Conservation (phyloP, 2,888 invertebrate species). For the Latheticus oryzae region DNA sequence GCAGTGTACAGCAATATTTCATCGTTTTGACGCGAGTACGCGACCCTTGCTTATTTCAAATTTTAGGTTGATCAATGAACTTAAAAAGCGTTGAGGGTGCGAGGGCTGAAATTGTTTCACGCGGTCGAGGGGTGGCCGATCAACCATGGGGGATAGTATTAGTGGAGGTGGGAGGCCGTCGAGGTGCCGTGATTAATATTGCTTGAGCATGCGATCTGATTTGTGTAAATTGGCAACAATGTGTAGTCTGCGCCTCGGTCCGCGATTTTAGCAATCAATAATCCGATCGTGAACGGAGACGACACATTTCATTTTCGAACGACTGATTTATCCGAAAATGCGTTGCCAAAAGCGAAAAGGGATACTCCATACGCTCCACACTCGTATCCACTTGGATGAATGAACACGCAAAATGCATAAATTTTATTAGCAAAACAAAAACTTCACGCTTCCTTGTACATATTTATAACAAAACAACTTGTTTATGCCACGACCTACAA, state of each 20-base stretch:
- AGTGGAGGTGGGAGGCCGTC: conserved; percentile 59
- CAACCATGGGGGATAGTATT: conserved; percentile 52
- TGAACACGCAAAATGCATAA: conserved; percentile 38
- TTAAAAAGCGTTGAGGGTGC: conserved; percentile 54
- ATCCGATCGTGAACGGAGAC: conserved; percentile 45
- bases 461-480: conserved; percentile 34
- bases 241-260: conserved; percentile 45
- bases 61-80: conserved; percentile 61
- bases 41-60: conserved; percentile 56
- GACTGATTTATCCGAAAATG: conserved; percentile 20
- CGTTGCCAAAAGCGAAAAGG: no score
- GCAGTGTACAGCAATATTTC: conserved; percentile 56
- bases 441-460: conserved; percentile 38
- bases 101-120: conserved; percentile 59
- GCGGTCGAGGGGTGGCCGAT: conserved; percentile 58
- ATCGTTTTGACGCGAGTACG: conserved; percentile 55
- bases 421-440: conserved; percentile 41
- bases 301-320: conserved; percentile 48
- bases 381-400: conserved; percentile 28
- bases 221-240: conserved; percentile 64
- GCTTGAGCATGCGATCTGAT: conserved; percentile 69
- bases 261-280: conserved; percentile 62
- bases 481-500: conserved; percentile 40
- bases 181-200: conserved; percentile 69
- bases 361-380: no score